These are phyloP conservation scores for Teinopalpus imperialis DNA, from an alignment of 2,888 invertebrate species.

Conservation along the genomic window DNA sequence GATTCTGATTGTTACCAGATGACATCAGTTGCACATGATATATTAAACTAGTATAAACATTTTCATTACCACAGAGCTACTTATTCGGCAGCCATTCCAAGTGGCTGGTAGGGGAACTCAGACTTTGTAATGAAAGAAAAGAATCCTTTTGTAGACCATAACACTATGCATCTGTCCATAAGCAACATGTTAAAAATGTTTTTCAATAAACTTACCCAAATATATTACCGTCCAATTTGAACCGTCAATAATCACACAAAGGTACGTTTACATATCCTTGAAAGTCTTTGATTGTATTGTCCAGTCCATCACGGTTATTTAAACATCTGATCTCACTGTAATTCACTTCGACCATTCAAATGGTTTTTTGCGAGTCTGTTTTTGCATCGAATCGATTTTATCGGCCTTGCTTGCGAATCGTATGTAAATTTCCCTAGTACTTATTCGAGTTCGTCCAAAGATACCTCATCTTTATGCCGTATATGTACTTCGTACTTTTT, in stretches of 20 bases:
- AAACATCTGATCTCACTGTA: constrained; percentile 20
- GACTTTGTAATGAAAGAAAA: no score
- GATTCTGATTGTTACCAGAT: no score
- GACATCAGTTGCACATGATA: no score
- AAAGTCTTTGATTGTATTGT: constrained; percentile 11
- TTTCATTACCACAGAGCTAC: no score
- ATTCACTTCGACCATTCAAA: constrained; percentile 20
- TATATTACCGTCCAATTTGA: constrained; percentile 1
- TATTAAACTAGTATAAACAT: no score
- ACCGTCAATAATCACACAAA: neutral
- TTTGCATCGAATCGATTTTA: constrained; percentile 19
- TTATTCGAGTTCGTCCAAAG: constrained; percentile 7
- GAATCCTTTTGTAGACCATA: no score
- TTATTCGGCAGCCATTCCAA: no score
- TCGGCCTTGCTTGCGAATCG: constrained; percentile 12
- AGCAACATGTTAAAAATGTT: no score
- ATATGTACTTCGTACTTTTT: constrained; percentile 11
- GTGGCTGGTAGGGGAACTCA: no score
- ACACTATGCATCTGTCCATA: no score
- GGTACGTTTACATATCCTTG: constrained; percentile 10
- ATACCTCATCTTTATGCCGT: constrained; percentile 19
- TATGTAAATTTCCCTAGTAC: constrained; percentile 21
- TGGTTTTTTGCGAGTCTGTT: constrained; percentile 16
- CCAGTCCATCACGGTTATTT: constrained; percentile 24
- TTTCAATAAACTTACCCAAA: neutral